These are phyloP conservation scores for Drosophila subquinaria DNA, from an alignment of 2,888 invertebrate genomes.

Conservation along the genomic window DNA sequence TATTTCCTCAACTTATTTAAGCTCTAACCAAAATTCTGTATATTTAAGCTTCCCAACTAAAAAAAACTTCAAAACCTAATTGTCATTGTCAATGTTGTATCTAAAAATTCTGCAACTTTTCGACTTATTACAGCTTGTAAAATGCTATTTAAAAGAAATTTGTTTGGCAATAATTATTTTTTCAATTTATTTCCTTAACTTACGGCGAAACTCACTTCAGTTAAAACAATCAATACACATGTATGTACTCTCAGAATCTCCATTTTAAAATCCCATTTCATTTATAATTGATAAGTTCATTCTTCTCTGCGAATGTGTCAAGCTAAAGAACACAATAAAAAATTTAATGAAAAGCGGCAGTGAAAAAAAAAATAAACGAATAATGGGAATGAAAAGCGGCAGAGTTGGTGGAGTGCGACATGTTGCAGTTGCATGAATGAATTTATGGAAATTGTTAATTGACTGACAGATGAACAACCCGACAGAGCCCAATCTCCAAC, in stretches of 20 bases:
- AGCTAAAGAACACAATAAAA: constrained; percentile 36
- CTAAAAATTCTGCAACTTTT: too few relatives aligned
- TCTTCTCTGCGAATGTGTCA: constrained; percentile 11
- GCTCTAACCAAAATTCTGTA: too few relatives aligned
- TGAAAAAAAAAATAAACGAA: constrained; percentile 16
- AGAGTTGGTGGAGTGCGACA: constrained; percentile 30
- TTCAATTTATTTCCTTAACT: constrained; percentile 7
- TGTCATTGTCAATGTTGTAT: too few relatives aligned
- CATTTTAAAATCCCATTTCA: constrained; percentile 15
- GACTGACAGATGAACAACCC: constrained; percentile 64
- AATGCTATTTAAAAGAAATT: neutral
- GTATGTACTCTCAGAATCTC: neutral
- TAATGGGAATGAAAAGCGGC: constrained; percentile 6
- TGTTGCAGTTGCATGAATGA: constrained; percentile 44
- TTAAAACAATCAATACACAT: constrained; percentile 13
- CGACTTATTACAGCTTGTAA: neutral
- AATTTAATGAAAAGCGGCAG: constrained; percentile 40
- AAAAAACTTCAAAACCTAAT: too few relatives aligned
- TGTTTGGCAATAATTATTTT: neutral
- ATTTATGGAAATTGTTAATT: constrained; percentile 74
- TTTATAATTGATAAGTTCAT: constrained; percentile 51
- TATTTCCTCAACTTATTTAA: too few relatives aligned
- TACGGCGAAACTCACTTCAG: neutral
- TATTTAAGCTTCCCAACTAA: too few relatives aligned
- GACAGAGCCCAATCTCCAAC: constrained; percentile 6